Evolutionary conservation across 2,888 invertebrate species (phyloP).

Genomic region (Rhyacophila evoluta): DNA sequence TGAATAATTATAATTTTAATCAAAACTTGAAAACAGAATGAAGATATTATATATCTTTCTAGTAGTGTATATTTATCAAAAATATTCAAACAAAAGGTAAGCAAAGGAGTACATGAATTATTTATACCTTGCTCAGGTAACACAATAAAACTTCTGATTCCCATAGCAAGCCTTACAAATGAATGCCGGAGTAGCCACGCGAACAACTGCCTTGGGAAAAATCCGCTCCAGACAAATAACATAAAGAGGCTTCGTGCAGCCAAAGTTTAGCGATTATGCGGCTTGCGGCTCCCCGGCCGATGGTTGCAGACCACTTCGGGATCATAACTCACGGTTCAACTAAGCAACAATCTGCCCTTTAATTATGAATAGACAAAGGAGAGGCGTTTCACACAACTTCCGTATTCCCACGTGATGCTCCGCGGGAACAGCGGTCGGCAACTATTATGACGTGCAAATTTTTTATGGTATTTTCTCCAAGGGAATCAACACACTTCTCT

Average conservation of each 20-base stretch:
- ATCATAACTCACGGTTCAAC: slow-evolving; percentile 22
- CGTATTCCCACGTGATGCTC: slow-evolving; percentile 11
- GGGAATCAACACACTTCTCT: not conserved
- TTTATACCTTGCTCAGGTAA: not conserved
- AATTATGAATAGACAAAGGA: slow-evolving; percentile 24
- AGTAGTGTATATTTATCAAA: too few relatives aligned
- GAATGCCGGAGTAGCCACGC: not conserved
- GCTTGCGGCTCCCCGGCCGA: not conserved
- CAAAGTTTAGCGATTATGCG: not conserved
- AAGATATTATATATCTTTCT: too few relatives aligned
- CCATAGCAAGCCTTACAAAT: not conserved
- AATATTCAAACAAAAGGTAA: too few relatives aligned
- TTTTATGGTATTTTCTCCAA: not conserved
- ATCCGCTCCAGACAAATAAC: not conserved
- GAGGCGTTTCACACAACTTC: slow-evolving; percentile 1
- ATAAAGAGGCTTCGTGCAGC: not conserved
- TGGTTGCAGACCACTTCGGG: not conserved
- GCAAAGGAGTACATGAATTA: too few relatives aligned
- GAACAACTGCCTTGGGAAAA: not conserved
- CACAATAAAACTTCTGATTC: not conserved
- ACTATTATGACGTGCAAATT: not conserved
- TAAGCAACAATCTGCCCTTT: slow-evolving; percentile 22
- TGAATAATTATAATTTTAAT: too few relatives aligned
- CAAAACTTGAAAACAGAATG: too few relatives aligned
- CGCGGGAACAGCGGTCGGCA: not conserved